phyloP scores from a whole-genome alignment of 2,888 invertebrate species.

The Melieria picta region DNA sequence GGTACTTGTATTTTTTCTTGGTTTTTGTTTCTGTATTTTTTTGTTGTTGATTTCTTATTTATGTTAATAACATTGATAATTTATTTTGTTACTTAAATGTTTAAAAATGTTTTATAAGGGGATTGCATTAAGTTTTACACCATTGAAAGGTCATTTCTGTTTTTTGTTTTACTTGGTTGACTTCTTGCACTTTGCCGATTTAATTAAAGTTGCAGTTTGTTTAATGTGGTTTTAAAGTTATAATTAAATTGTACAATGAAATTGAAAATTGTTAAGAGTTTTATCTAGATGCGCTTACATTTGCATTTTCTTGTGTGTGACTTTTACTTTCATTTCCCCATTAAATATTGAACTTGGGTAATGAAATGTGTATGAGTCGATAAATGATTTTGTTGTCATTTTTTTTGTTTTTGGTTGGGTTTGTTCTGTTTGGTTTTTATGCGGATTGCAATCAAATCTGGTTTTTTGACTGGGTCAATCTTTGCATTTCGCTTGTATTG shows the following conservation, averaged over 20 bases:
- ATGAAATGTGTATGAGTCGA: no score
- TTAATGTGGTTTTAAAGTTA: constrained; percentile 49
- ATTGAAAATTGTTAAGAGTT: constrained; percentile 60
- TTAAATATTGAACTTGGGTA: neutral
- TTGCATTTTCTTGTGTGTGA: constrained; percentile 27
- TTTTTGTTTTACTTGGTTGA: constrained; percentile 38
- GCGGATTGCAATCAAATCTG: constrained; percentile 4
- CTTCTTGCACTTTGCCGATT: constrained; percentile 45
- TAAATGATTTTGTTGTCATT: no score
- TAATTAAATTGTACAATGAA: constrained; percentile 56
- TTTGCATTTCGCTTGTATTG: neutral
- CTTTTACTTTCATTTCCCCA: constrained; percentile 18
- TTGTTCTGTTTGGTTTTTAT: constrained; percentile 10
- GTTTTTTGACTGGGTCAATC: neutral
- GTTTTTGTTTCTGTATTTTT: constrained; percentile 50
- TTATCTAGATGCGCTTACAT: constrained; percentile 53
- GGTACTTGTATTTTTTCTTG: constrained; percentile 60
- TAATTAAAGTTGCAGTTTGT: constrained; percentile 54
- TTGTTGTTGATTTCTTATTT: constrained; percentile 50
- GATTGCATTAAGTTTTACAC: constrained; percentile 55
- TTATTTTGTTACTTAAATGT: constrained; percentile 36
- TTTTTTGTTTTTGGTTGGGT: no score
- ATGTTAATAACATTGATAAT: constrained; percentile 64
- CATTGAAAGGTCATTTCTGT: constrained; percentile 50
- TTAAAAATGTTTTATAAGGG: constrained; percentile 43